Percentiles rank a stretch among this genome's conserved stretches.
phyloP scores from a whole-genome alignment of 2,888 invertebrate species.

The Volucella inanis region DNA sequence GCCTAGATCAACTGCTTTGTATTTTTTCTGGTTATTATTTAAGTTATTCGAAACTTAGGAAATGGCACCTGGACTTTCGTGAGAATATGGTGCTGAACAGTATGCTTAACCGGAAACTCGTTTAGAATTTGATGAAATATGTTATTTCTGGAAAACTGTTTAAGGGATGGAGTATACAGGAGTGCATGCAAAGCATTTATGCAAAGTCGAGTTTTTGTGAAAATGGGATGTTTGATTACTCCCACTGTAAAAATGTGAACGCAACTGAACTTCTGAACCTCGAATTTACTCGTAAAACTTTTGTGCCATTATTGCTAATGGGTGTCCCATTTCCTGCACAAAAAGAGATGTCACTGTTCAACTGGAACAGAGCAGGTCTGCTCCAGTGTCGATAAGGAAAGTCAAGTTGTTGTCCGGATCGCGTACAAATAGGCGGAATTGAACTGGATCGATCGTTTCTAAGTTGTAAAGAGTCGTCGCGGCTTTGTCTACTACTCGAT shows the following conservation, averaged over 20 bases:
- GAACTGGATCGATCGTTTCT: background rate
- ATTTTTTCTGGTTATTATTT: background rate
- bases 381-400: slow-evolving; percentile 28
- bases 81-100: slow-evolving; percentile 45
- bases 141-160: background rate
- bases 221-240: slow-evolving; percentile 19
- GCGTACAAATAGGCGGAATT: slow-evolving; percentile 11
- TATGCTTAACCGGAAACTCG: slow-evolving; percentile 28
- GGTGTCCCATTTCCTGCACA: slow-evolving; percentile 62
- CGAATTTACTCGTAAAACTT: slow-evolving; percentile 24
- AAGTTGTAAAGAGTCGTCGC: background rate
- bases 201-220: background rate
- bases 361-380: background rate
- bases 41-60: too few relatives aligned
- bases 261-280: slow-evolving; percentile 18
- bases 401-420: slow-evolving; percentile 13
- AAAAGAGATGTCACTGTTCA: background rate
- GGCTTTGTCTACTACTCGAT: too few relatives aligned
- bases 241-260: slow-evolving; percentile 20
- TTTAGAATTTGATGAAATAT: background rate
- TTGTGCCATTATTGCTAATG: slow-evolving; percentile 32
- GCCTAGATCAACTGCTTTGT: slow-evolving; percentile 52
- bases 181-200: too few relatives aligned
- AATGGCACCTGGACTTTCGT: too few relatives aligned
- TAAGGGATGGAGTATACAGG: background rate